phyloP scores from a whole-genome alignment of 1,140 invertebrate species.

The Globodera ellingtonae region DNA sequence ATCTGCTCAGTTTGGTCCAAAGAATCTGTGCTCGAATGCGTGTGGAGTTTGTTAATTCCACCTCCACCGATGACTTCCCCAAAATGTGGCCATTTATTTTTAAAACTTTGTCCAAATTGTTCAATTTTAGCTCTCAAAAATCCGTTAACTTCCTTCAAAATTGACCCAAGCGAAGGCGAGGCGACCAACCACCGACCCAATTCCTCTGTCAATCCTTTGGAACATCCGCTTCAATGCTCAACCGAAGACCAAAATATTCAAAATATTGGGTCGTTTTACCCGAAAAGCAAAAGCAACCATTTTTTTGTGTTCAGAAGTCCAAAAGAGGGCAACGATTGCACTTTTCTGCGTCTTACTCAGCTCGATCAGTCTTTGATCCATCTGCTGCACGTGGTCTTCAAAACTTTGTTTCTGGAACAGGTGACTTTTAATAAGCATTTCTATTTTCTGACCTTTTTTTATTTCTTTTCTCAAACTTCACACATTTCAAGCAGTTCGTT shows the following conservation, averaged over 20 bases:
- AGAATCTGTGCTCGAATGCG: conserved; percentile 37
- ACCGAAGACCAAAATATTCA: neutral
- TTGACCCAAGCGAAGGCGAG: neutral
- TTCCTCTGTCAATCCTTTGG: neutral
- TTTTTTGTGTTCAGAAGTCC: too few species aligned
- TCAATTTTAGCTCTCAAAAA: conserved; percentile 11
- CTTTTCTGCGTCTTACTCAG: neutral
- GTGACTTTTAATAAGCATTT: conserved; percentile 6
- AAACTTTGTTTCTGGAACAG: conserved; percentile 6
- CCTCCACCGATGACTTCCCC: conserved; percentile 14
- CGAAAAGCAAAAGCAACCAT: neutral
- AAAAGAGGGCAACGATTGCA: neutral
- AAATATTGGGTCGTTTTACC: neutral
- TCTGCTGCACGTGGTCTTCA: conserved; percentile 19
- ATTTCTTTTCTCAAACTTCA: neutral
- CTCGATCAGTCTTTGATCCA: conserved; percentile 1
- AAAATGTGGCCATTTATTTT: neutral
- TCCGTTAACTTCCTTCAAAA: neutral
- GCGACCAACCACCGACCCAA: neutral
- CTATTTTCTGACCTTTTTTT: neutral
- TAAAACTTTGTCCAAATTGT: neutral
- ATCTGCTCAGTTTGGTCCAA: conserved; percentile 41
- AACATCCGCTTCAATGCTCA: conserved; percentile 19
- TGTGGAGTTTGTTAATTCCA: conserved; percentile 39
- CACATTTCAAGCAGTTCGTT: too few species aligned